These are phyloP conservation scores for Idaea aversata DNA, from an alignment of 2,888 invertebrate genomes.

Conservation along the genomic window DNA sequence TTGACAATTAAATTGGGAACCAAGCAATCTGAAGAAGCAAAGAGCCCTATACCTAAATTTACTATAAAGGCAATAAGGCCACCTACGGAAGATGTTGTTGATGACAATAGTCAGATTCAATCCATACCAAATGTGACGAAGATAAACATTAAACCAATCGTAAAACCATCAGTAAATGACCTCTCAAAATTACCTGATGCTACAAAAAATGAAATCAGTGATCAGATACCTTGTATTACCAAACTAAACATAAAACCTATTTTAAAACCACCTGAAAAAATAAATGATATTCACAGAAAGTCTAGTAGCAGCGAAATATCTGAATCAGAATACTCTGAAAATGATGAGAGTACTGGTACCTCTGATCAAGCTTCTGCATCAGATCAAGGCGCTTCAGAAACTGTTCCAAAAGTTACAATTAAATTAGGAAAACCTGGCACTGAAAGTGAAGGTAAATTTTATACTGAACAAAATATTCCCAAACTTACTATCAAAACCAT, in stretches of 20 bases:
- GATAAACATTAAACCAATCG: slow-evolving; percentile 71
- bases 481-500: slow-evolving; percentile 70
- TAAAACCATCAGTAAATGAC: slow-evolving; percentile 48
- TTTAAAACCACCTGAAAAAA: slow-evolving; percentile 66
- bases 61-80: slow-evolving; percentile 63
- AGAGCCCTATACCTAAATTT: slow-evolving; percentile 65
- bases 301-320: slow-evolving; percentile 77
- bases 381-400: slow-evolving; percentile 60
- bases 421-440: slow-evolving; percentile 72
- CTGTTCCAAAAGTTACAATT: slow-evolving; percentile 73
- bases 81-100: slow-evolving; percentile 35
- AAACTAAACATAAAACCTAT: slow-evolving; percentile 78
- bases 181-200: slow-evolving; percentile 30
- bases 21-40: slow-evolving; percentile 62
- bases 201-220: slow-evolving; percentile 36
- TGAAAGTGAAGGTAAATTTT: slow-evolving; percentile 68
- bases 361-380: slow-evolving; percentile 69
- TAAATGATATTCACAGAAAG: slow-evolving; percentile 70
- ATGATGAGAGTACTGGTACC: slow-evolving; percentile 75
- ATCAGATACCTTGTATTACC: slow-evolving; percentile 61
- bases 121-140: slow-evolving; percentile 57
- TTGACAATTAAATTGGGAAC: slow-evolving; percentile 70
- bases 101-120: slow-evolving; percentile 30
- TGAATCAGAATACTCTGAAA: slow-evolving; percentile 77
- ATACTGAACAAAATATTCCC: slow-evolving; percentile 69